Conservation (phyloP, 2,113 vertebrate genomes). For the Cyprinodon tularosa region DNA sequence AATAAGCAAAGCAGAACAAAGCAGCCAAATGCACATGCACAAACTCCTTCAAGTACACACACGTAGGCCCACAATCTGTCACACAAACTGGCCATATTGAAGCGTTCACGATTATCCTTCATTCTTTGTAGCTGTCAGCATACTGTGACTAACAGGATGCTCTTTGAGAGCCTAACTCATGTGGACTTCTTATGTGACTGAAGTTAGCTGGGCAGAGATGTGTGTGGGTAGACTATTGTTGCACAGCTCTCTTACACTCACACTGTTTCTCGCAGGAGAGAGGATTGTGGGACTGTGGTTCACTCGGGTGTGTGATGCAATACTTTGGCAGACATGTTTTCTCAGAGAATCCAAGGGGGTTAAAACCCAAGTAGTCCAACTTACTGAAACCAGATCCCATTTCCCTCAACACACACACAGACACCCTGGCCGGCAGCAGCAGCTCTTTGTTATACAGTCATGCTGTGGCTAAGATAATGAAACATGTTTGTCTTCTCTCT, state of each 20-base stretch:
- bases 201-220: slow-evolving; percentile 63
- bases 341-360: slow-evolving; percentile 63
- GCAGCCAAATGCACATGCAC: slow-evolving; percentile 36
- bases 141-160: slow-evolving; percentile 75
- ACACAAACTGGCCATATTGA: slow-evolving; percentile 66
- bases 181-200: slow-evolving; percentile 65
- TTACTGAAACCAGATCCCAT: slow-evolving; percentile 35
- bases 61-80: slow-evolving; percentile 52
- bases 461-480: slow-evolving; percentile 28
- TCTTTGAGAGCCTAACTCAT: slow-evolving; percentile 60
- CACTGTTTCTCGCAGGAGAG: slow-evolving; percentile 51
- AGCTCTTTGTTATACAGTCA: slow-evolving; percentile 29
- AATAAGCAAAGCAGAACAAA: slow-evolving; percentile 67
- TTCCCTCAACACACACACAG: slow-evolving; percentile 45
- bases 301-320: slow-evolving; percentile 71
- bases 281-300: slow-evolving; percentile 65
- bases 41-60: slow-evolving; percentile 29
- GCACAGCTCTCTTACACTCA: slow-evolving; percentile 22
- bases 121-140: slow-evolving; percentile 71
- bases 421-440: slow-evolving; percentile 8
- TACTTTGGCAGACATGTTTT: slow-evolving; percentile 68
- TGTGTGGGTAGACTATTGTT: slow-evolving; percentile 56
- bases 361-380: slow-evolving; percentile 43
- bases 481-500: slow-evolving; percentile 38
- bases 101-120: slow-evolving; percentile 65